A percentile compares a stretch with the other conserved stretches of the same genome.
Conservation (phyloP, 2,797 vertebrate genomes). For the Distichodus sexfasciatus region DNA sequence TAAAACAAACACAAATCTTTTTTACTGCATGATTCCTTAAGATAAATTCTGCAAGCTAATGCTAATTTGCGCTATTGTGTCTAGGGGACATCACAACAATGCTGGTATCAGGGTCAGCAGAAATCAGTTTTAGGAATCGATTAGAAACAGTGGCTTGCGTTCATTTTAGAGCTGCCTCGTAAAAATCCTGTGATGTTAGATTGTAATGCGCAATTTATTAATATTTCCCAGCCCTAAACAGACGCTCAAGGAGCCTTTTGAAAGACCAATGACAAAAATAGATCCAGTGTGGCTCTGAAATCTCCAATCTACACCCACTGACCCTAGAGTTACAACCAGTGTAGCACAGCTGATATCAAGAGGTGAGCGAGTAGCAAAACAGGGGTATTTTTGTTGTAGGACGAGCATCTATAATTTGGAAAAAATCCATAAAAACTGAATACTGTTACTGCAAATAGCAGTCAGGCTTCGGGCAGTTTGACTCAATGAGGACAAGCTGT, state of each 20-base stretch:
- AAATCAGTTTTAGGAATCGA: too few relatives aligned
- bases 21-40: too few relatives aligned
- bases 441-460: constrained; percentile 58
- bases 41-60: too few relatives aligned
- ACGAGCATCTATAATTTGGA: constrained; percentile 62
- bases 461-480: constrained; percentile 58
- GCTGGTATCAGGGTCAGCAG: too few relatives aligned
- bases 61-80: too few relatives aligned
- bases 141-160: too few relatives aligned
- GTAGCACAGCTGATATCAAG: constrained; percentile 56
- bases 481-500: constrained; percentile 57
- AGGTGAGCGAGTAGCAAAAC: neutral
- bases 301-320: neutral
- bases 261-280: too few relatives aligned
- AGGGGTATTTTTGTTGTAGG: constrained; percentile 6
- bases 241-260: too few relatives aligned
- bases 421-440: constrained; percentile 64
- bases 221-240: too few relatives aligned
- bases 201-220: neutral
- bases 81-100: too few relatives aligned
- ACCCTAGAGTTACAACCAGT: constrained; percentile 41
- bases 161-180: too few relatives aligned
- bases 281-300: constrained; percentile 13
- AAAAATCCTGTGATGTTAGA: constrained; percentile 18
- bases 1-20: too few relatives aligned